Evolutionary conservation across 2,797 vertebrate genomes (phyloP), one percentile per base, ranked within the genome.

Genomic region (Sebastes trivittatus): DNA sequence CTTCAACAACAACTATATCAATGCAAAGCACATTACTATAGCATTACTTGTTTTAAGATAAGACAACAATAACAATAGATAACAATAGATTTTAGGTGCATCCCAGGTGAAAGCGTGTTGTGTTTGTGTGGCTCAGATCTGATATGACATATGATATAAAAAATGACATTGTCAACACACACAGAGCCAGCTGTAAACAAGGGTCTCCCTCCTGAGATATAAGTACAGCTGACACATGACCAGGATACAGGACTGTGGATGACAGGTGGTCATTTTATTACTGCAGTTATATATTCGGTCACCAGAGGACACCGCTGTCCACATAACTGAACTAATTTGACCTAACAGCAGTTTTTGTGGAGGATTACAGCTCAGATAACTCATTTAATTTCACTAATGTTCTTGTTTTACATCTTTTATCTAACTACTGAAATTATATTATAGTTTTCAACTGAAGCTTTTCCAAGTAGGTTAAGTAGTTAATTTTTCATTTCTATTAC

Each of bases 191-290:
- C 22, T 27, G n/a, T 62, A 22, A 74, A 77, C 3, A 1, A 67
- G 75, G 62, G 52, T 56, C 23, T 78, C 62, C 30, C 63, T 49
- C 38, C n/a, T 58, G 14, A 69, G 63, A 49, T 81, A 81, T 78
- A 78, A 79, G 61, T 81, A 84, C 72, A 49, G 34, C 49, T 56
- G 81, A 42, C 78, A 86, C 30, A 7, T 59, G 69, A 67, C 25
- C 11, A 54, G 25, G 10, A 34, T 52, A 18, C 36, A 61, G 18
- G 42, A 3, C 1, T 46, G 42, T 46, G 42, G 16, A 46, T 72
- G 52, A 59, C 62, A 78, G 85, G 65, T 55, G 42, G 42, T 46
- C 42, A 46, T n/a, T n/a, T 25, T 14, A 63, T 0, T 2, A 0
- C 6, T 72, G 67, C n/a, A 38, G 32, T 55, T 46, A 9, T 4